These are phyloP conservation scores for Synanthedon formicaeformis DNA, from an alignment of 2,888 invertebrate genomes.

Conservation along the genomic window DNA sequence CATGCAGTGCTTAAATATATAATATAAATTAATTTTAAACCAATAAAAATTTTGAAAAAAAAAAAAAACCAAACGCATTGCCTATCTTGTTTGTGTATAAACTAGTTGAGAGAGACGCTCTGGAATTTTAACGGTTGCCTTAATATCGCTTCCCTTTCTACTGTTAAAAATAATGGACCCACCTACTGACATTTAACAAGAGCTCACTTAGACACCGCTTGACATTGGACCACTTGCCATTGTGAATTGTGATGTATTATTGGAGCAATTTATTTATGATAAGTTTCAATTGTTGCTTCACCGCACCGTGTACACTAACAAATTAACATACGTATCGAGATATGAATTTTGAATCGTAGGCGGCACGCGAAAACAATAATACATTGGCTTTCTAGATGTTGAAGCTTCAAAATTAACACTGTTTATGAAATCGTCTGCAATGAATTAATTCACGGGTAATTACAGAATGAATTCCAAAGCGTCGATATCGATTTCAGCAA, in stretches of 20 bases:
- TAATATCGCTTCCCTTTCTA: slow-evolving; percentile 25
- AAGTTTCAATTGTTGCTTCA: slow-evolving; percentile 26
- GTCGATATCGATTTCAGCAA: slow-evolving; percentile 49
- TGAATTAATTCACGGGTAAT: background rate
- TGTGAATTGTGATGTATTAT: slow-evolving; percentile 23
- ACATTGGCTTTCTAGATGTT: slow-evolving; percentile 9
- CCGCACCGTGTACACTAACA: slow-evolving; percentile 22
- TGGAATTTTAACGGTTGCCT: slow-evolving; percentile 24
- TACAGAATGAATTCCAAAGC: slow-evolving; percentile 8
- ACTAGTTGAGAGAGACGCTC: slow-evolving; percentile 18
- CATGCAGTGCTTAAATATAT: too few relatives aligned
- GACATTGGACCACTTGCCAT: slow-evolving; percentile 47
- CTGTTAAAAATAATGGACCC: slow-evolving; percentile 18
- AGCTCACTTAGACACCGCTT: slow-evolving; percentile 26
- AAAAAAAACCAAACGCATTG: background rate
- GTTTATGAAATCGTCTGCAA: background rate
- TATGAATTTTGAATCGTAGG: slow-evolving; percentile 9
- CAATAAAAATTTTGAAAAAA: too few relatives aligned
- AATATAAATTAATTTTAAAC: too few relatives aligned
- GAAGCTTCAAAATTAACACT: background rate
- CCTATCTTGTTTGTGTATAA: background rate
- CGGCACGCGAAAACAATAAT: slow-evolving; percentile 7
- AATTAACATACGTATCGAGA: slow-evolving; percentile 22
- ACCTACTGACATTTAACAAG: slow-evolving; percentile 52
- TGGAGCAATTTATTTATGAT: slow-evolving; percentile 21